A percentile compares a stretch with the other conserved stretches of the same genome.
Conservation (phyloP, 2,113 vertebrate genomes). For the Bagarius yarrelli region DNA sequence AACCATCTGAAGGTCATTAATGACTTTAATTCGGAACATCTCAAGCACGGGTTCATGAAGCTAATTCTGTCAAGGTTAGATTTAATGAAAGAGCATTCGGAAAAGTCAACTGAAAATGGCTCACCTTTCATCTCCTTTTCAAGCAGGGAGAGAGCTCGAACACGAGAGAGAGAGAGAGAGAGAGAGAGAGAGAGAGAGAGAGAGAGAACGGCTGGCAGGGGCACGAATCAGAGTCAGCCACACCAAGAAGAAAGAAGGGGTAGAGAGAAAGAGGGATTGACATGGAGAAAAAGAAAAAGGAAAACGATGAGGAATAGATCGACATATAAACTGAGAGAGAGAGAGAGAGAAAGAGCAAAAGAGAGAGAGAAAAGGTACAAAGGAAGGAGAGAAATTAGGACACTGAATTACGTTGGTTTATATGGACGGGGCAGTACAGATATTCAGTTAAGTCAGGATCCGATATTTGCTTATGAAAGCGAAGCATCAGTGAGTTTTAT, state of each 20-base stretch:
- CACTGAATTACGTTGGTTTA: background rate
- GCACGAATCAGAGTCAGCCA: background rate
- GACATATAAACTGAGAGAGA: no score
- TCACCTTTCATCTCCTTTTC: slow-evolving; percentile 38
- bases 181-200: background rate
- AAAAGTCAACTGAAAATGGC: slow-evolving; percentile 31
- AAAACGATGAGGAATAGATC: background rate
- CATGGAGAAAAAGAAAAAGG: background rate
- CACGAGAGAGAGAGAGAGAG: background rate
- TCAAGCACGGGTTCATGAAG: slow-evolving; percentile 25
- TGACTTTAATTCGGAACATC: slow-evolving; percentile 38
- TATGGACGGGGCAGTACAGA: background rate
- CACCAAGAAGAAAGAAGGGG: background rate
- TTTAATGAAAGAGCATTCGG: slow-evolving; percentile 29
- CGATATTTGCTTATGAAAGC: no score
- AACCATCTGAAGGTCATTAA: slow-evolving; percentile 49
- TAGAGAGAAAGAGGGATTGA: background rate
- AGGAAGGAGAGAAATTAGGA: background rate
- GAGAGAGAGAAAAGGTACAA: background rate
- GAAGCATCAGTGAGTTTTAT: background rate
- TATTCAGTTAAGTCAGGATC: background rate
- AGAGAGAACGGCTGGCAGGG: background rate
- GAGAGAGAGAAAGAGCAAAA: background rate
- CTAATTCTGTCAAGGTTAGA: slow-evolving; percentile 37
- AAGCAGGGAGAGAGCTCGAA: background rate